phyloP scores from a whole-genome alignment of 2,113 vertebrate species.

The Mustelus asterias region DNA sequence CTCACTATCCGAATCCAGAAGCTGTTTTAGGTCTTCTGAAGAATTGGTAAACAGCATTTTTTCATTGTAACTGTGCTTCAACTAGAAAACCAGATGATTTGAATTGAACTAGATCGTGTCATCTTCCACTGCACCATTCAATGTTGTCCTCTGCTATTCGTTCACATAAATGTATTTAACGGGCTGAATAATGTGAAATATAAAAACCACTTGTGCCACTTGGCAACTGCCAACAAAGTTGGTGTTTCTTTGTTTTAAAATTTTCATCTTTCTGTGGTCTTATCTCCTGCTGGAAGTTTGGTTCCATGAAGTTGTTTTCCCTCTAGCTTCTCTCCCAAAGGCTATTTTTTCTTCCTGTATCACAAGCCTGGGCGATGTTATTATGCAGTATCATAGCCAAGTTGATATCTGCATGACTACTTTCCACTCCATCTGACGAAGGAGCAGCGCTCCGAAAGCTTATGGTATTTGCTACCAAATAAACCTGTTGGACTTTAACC shows the following conservation, averaged over 20 bases:
- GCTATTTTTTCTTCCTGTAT: background rate
- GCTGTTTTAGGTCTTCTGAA: slow-evolving; percentile 73
- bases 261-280: background rate
- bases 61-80: background rate
- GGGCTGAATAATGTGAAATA: background rate
- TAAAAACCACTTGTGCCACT: background rate
- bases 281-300: background rate
- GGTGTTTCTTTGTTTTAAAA: background rate
- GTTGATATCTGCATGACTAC: background rate
- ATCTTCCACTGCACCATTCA: background rate
- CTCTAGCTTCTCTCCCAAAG: background rate
- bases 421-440: too few species aligned
- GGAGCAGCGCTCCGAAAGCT: too few species aligned
- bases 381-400: background rate
- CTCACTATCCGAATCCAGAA: slow-evolving; percentile 75
- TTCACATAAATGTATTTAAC: background rate
- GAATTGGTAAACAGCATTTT: slow-evolving; percentile 70
- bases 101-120: background rate
- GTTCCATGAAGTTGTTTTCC: background rate
- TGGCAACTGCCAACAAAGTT: background rate
- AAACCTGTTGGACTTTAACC: too few species aligned
- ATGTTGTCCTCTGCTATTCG: background rate
- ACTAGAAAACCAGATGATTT: background rate
- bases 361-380: background rate
- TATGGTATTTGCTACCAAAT: too few species aligned